Evolutionary conservation across 1,140 invertebrate genomes (phyloP), one percentile per base, ranked within the genome.

Genomic region (Calliopsis andreniformis): DNA sequence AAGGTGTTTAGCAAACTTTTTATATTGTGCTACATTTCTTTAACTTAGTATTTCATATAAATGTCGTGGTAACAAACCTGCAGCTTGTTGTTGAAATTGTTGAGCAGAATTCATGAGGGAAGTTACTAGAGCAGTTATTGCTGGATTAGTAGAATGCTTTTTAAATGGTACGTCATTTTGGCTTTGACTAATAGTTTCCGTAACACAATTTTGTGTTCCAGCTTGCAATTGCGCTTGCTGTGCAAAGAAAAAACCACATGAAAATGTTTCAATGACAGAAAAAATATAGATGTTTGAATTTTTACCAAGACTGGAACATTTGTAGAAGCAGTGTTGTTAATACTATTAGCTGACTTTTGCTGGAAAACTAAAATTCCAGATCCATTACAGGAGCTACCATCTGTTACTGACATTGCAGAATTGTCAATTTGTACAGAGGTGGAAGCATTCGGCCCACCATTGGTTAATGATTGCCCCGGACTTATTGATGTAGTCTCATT

Each of bases 31-130:
- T 20, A 20, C 6, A 51, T 32, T 61, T 25, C 4, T 62, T n/a
- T 75, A 42, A 10, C 8, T 23, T 47, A 55, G 47, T 3, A 71
- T 25, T 20, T 53, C 45, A 42, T 16, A 59, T 39, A 23, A 66
- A 28, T 39, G 23, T 14, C 3, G 32, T 28, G 18, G 35, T 35
- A 16, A 20, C 80, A 78, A 90, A 93, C 93, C 93, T 82, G 93
- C 93, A 89, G 93, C 93, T 90, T 95, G 95, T 87, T 95, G 94
- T 87, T 95, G 94, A 87, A 95, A 96, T 86, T 96, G 95, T 89
- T 96, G 95, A 45, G 95, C 95, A 42, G 95, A 96, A 89, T 96
- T 96, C 95, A 96, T 96, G 14, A 96, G 93, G 87, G 95, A 96
- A 75, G 94, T 96, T 53, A 95, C 95, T 78, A 96, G 93, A 73